Conservation (phyloP, 53 echinoderm and acorn worm genomes). For the Holothuria leucospilota region DNA sequence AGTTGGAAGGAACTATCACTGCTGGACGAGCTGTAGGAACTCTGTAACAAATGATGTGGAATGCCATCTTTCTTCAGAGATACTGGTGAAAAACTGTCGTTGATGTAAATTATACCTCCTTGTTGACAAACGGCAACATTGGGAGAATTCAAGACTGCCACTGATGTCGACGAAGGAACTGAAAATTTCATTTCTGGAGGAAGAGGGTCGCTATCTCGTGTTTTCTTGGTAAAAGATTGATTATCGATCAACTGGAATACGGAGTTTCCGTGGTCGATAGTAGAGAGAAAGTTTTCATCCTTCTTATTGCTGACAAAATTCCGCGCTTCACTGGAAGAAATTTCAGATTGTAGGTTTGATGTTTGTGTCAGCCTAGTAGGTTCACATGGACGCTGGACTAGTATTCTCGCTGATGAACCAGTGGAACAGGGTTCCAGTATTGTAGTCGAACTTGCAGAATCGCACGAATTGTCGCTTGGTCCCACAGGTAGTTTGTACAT, state of each 20-base stretch:
- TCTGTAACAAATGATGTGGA: slow-evolving; percentile 4
- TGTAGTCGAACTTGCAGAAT: background rate
- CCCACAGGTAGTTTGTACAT: background rate
- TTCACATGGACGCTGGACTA: background rate
- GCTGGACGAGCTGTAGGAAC: background rate
- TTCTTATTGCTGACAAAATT: background rate
- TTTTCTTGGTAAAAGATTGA: too few species aligned
- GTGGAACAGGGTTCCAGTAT: background rate
- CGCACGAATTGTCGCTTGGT: background rate
- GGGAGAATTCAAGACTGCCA: background rate
- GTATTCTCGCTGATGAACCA: background rate
- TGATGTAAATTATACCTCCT: background rate
- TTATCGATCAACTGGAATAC: background rate
- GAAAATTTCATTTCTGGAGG: background rate
- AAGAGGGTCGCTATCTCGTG: too few species aligned
- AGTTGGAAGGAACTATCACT: slow-evolving; percentile 1
- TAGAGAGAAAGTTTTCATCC: background rate
- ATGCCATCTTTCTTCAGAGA: background rate
- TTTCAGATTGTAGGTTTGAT: background rate
- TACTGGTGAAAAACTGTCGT: slow-evolving; percentile 7
- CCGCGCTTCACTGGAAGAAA: too few species aligned
- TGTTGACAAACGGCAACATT: background rate
- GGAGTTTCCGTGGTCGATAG: background rate
- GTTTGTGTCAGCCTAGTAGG: background rate
- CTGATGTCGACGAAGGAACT: background rate